Evolutionary conservation across 2,888 invertebrate genomes (phyloP).

Genomic region (Trachelus troglodyta): DNA sequence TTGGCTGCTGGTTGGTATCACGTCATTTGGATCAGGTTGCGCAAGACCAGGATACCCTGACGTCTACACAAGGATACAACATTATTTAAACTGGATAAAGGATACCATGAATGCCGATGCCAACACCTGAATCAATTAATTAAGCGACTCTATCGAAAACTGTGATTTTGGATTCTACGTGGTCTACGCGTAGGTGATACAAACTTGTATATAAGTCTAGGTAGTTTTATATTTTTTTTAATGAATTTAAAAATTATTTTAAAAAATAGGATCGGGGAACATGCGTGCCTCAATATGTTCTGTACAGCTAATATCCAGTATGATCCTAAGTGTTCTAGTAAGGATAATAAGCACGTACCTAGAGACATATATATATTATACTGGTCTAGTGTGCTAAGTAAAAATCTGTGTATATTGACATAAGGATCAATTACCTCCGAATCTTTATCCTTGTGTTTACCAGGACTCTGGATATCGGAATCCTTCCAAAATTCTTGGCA

Average conservation of each 20-base stretch:
- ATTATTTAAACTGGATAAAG: conserved; percentile 86
- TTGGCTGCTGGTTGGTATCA: conserved; percentile 90
- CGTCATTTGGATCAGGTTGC: conserved; percentile 93
- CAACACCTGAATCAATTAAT: neutral
- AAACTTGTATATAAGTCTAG: conserved; percentile 4
- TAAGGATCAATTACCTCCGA: neutral
- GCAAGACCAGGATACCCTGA: conserved; percentile 90
- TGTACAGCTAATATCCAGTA: neutral
- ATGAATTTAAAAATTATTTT: conserved; percentile 6
- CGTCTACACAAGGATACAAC: conserved; percentile 86
- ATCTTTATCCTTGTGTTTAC: neutral
- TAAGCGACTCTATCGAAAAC: neutral
- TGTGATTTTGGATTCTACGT: neutral
- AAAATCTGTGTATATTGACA: neutral
- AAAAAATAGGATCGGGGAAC: neutral
- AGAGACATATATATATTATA: neutral
- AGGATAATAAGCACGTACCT: neutral
- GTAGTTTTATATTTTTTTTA: conserved; percentile 1
- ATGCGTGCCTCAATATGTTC: neutral
- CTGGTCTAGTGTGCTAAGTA: neutral
- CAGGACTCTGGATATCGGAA: neutral
- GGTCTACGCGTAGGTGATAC: neutral
- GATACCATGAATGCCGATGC: conserved; percentile 40
- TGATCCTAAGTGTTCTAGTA: neutral
- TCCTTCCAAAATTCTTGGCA: neutral